These are phyloP conservation scores for Isurus oxyrinchus DNA, from an alignment of 2,113 vertebrate genomes.

Conservation along the genomic window DNA sequence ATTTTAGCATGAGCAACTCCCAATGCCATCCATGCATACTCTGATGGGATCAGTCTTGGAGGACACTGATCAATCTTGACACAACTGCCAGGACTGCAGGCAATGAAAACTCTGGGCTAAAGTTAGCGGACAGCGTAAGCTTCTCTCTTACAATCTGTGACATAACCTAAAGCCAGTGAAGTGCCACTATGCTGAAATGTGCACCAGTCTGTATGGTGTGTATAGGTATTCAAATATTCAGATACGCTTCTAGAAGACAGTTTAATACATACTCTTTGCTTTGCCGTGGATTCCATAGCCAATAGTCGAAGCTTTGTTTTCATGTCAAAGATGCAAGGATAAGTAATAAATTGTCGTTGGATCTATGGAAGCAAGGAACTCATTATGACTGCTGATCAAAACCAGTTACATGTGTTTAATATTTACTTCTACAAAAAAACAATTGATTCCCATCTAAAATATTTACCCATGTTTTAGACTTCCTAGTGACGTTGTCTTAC, in stretches of 20 bases:
- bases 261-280: fast-evolving
- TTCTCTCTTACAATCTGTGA: background rate
- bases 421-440: background rate
- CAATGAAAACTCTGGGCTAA: background rate
- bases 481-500: background rate
- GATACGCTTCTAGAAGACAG: background rate
- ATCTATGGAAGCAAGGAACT: constrained; percentile 35
- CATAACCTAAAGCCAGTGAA: background rate
- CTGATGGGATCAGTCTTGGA: background rate
- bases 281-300: fast-evolving
- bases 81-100: background rate
- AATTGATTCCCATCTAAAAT: background rate
- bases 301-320: fast-evolving
- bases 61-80: background rate
- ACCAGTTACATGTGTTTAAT: background rate
- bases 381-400: background rate
- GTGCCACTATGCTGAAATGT: background rate
- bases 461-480: background rate
- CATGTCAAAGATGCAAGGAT: constrained; percentile 45
- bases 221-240: background rate
- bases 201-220: background rate
- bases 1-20: too few relatives aligned
- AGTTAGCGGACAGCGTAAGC: background rate
- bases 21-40: background rate
- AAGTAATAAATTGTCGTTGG: background rate